Evolutionary conservation across 2,888 invertebrate species (phyloP).

Genomic region (Dryomyza anilis): DNA sequence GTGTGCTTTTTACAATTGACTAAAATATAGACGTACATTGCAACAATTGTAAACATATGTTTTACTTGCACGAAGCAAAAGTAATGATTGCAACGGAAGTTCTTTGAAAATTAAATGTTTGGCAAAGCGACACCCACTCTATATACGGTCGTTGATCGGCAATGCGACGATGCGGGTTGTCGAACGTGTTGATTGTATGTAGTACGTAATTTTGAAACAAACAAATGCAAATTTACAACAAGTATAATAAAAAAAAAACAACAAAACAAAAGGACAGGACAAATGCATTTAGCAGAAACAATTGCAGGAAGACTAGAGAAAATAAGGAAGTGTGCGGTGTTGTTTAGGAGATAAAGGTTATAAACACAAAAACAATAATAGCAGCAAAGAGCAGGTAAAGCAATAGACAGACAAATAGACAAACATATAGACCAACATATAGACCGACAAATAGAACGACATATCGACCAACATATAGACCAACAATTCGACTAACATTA

Average conservation of each 20-base stretch:
- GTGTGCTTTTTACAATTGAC: no score
- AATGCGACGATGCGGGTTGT: no score
- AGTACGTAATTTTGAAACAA: not conserved
- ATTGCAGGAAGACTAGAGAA: not conserved
- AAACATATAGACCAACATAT: not conserved
- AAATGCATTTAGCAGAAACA: slow-evolving; percentile 7
- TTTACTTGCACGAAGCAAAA: no score
- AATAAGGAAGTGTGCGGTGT: not conserved
- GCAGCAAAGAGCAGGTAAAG: slow-evolving; percentile 3
- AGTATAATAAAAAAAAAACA: not conserved
- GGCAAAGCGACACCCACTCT: not conserved
- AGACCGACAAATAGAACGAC: not conserved
- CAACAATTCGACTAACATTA: not conserved
- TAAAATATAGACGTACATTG: no score
- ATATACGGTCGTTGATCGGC: not conserved
- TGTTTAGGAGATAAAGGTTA: not conserved
- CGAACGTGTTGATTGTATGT: no score
- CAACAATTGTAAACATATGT: no score
- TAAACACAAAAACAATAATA: not conserved
- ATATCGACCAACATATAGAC: not conserved
- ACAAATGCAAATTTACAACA: slow-evolving; percentile 14
- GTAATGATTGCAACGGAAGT: no score
- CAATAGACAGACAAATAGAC: not conserved
- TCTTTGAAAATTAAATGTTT: not conserved
- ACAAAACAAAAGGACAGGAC: not conserved